Evolutionary conservation across 2,888 invertebrate genomes (phyloP), one percentile per base, ranked within the genome.

Genomic region (Volucella zonaria): DNA sequence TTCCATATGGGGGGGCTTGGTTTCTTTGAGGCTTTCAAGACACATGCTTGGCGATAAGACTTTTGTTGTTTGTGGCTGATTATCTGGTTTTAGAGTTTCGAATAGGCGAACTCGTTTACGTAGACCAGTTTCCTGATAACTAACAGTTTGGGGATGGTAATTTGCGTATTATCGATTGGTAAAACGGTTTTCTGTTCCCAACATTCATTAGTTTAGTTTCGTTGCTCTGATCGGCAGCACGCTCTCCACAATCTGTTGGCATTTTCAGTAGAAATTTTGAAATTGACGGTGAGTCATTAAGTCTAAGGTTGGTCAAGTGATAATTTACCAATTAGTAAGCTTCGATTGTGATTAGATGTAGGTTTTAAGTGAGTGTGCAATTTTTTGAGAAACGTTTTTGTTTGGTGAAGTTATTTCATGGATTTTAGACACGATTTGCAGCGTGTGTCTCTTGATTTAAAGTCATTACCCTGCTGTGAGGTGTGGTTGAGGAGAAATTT

Each of bases 1-100:
- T 8, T 43, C 8, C 8, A 31, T 31, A 23, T 66, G 61, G 74
- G 80, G 80, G 80, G 80, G 80, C 80, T 74, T n/a, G 80, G 12
- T 73, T 67, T 52, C 40, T 6, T 49, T 3, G 23, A 31, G 31
- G 31, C 31, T 31, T 1, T 31, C 6, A 31, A 42, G 40, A 43
- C 49, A 77, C 62, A 66, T 15, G 59, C 18, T 43, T 31, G 4
- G 15, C 54, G 70, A 77, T 77, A 77, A 70, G 42, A 52, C 51
- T 10, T 12, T 1, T 6, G 38, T 15, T 38, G 49, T 38, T 56
- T 52, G 49, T 38, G 73, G 31, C 47, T 74, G 59, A 51, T 70
- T 11, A 18, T 62, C 15, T 8, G 42, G 23, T 47, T 58, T 54
- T 47, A 58, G 12, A 2, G 14, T 10, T 61, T 58, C 49, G 15